Conservation (phyloP, 2,888 invertebrate species). For the Megalurothrips usitatus region DNA sequence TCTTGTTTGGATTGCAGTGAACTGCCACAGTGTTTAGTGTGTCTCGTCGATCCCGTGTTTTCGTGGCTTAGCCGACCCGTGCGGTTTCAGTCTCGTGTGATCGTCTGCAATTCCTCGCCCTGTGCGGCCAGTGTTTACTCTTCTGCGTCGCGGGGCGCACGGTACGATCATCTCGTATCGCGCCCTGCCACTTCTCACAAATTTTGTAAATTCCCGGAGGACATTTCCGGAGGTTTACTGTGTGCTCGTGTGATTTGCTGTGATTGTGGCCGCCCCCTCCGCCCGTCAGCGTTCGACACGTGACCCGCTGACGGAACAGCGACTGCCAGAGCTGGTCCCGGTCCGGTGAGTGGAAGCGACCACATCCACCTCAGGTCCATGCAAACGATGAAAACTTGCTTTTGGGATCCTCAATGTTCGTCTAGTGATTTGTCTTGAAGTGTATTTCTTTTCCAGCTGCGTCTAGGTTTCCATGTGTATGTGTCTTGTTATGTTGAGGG, state of each 20-base stretch:
- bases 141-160: background rate
- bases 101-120: background rate
- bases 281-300: background rate
- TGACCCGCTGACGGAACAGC: background rate
- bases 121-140: background rate
- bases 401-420: background rate
- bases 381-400: background rate
- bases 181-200: background rate
- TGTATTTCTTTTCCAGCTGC: background rate
- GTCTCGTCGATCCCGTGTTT: background rate
- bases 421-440: background rate
- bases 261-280: background rate
- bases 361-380: background rate
- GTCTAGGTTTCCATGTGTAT: background rate
- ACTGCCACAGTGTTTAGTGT: background rate
- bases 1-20: background rate
- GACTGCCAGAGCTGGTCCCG: constrained; percentile 7
- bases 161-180: background rate
- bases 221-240: background rate
- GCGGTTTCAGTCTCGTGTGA: background rate
- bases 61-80: background rate
- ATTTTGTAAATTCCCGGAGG: background rate
- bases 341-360: background rate
- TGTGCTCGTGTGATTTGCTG: background rate
- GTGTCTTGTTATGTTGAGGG: background rate